Conservation (phyloP, 2,113 vertebrate genomes). For the Protobothrops mucrosquamatus region DNA sequence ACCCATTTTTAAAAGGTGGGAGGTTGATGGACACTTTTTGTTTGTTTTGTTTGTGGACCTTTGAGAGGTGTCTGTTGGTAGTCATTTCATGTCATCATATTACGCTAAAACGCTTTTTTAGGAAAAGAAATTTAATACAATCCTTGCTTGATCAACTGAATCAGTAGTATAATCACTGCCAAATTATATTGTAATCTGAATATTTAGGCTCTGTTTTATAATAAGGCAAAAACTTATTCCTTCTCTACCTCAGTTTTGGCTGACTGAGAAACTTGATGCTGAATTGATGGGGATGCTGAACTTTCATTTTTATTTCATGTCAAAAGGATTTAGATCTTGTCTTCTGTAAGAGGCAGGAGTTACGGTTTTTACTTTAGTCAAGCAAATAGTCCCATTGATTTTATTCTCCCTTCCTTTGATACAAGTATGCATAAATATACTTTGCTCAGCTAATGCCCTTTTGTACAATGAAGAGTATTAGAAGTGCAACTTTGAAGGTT, state of each 20-base stretch:
- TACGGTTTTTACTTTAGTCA: background rate
- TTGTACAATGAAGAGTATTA: background rate
- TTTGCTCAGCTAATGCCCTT: background rate
- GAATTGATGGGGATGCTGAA: background rate
- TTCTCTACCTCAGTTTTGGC: background rate
- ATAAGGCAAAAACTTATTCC: background rate
- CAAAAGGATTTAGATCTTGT: background rate
- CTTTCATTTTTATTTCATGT: conserved; percentile 2
- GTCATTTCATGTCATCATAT: background rate
- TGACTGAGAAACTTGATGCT: background rate
- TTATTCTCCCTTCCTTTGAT: background rate
- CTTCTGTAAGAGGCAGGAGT: background rate
- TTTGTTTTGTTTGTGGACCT: background rate
- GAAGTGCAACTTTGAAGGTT: background rate
- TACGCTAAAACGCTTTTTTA: background rate
- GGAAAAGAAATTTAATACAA: background rate
- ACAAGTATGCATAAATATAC: background rate
- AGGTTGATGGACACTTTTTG: background rate
- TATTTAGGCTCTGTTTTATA: background rate
- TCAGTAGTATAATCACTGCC: background rate
- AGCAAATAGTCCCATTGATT: conserved; percentile 36
- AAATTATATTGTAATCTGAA: background rate
- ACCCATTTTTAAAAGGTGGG: background rate
- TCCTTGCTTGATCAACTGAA: background rate
- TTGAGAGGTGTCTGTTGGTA: background rate